Percentiles rank a stretch among this genome's conserved stretches.
Evolutionary conservation across 2,797 vertebrate genomes (phyloP).

Genomic region (Gallinago nigripennis): DNA sequence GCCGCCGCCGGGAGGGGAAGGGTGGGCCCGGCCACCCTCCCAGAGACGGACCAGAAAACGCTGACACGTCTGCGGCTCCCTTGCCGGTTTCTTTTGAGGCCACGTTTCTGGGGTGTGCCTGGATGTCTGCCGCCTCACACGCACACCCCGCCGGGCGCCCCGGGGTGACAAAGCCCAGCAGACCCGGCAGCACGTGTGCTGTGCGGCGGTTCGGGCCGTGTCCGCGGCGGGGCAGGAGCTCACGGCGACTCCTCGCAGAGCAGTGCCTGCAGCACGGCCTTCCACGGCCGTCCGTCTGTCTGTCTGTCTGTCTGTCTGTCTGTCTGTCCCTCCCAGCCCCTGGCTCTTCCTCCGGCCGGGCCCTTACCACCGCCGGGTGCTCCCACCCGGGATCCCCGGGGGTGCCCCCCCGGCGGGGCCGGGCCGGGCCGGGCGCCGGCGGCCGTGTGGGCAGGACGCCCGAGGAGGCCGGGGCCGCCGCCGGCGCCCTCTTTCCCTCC

Average conservation of each 20-base stretch:
- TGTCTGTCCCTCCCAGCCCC: fast-evolving
- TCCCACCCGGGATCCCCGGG: neutral
- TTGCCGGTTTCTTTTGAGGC: neutral
- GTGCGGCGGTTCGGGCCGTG: fast-evolving
- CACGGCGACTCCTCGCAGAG: neutral
- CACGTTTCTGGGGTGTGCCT: neutral
- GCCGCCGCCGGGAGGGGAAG: neutral
- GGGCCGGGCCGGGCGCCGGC: neutral
- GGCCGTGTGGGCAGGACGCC: neutral
- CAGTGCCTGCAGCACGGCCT: neutral
- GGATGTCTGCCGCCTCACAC: neutral
- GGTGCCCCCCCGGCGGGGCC: neutral
- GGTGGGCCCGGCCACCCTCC: fast-evolving
- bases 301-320: fast-evolving
- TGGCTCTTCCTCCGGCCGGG: neutral
- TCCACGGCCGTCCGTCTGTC: neutral
- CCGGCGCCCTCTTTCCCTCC: neutral
- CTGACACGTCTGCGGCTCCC: neutral
- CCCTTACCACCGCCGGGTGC: neutral
- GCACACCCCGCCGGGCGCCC: fast-evolving
- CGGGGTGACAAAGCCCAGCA: neutral
- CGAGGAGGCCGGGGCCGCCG: neutral
- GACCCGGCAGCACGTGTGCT: fast-evolving
- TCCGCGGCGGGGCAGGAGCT: neutral
- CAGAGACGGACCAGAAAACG: neutral